Base-by-base conservation (phyloP, 1,140 invertebrate species). In the Aplysia californica region DNA sequence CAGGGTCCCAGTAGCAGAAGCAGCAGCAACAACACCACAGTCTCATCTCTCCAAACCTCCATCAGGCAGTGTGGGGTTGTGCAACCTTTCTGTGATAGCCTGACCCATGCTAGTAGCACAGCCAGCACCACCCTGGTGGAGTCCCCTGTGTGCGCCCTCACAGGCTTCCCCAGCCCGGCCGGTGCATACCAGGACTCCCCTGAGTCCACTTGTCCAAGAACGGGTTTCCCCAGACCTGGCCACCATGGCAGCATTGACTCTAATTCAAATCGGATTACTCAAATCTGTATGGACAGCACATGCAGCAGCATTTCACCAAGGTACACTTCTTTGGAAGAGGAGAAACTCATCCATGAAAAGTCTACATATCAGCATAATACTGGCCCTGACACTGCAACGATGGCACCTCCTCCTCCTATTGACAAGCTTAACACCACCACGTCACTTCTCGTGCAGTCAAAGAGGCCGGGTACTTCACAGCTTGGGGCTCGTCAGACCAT, bases 131-230 rank as follows among this genome's bases (percentile, higher is more conserved):
- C 10, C 18, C n/a, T 36, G 3, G 56, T 38, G 33, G 55, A 72
- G 56, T 72, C 70, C n/a, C 56, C 72, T 33, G 72, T 75, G 38
- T 75, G 72, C 39, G 39, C 72, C 29, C 2, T 66, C 26, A 75
- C 20, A 20, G 72, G 72, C 18, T 75, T 75, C 61, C 72, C 72
- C 55, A 75, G 72, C 41, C 72, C 72, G 36, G 69, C 10, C 10
- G 36, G 21, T 3, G 23, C 44, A 23, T 18, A 50, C n/a, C 21
- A 50, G 18, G 67, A 70, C 39, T 70, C 64, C 20, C 71, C 59
- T 20, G 0, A 66, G 39, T 66, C 72, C 20, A 75, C 59, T 20
- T 41, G 72, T 36, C 38, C 72, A 39, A 66, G 4, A 44, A 75
- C 72, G 15, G 72, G 72, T 2, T 75, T 75, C 26, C 72, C 72